Evolutionary conservation across 2,797 vertebrate genomes (phyloP).

Genomic region (Sphaeramia orbicularis): DNA sequence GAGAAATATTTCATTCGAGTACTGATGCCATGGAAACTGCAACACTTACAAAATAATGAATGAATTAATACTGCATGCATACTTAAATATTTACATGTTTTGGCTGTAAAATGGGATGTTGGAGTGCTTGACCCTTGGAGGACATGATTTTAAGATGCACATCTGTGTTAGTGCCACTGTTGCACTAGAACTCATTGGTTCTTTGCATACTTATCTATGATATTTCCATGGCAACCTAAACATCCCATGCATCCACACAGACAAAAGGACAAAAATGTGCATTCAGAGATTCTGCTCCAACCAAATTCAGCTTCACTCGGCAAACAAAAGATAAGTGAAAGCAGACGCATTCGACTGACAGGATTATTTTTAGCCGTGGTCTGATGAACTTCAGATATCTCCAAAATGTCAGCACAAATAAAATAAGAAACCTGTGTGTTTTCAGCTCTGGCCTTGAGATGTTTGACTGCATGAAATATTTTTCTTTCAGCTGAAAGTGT

Average conservation of each 20-base stretch:
- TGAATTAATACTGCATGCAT: background rate
- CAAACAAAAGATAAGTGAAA: constrained; percentile 5
- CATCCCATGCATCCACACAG: constrained; percentile 29
- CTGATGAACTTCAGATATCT: background rate
- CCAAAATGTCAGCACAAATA: background rate
- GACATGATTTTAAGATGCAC: constrained; percentile 13
- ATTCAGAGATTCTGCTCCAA: constrained; percentile 2
- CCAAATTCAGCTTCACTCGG: background rate
- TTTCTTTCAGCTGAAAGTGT: background rate
- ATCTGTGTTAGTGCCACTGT: constrained; percentile 4
- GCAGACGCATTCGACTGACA: background rate
- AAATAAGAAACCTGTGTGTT: background rate
- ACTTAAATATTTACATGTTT: background rate
- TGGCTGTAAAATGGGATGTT: background rate
- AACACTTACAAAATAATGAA: background rate
- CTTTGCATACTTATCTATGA: constrained; percentile 7
- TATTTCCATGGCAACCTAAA: constrained; percentile 60
- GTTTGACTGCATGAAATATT: background rate
- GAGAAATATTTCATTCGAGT: too few relatives aligned
- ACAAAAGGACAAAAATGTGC: constrained; percentile 18
- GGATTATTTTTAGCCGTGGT: background rate
- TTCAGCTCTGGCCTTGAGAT: background rate
- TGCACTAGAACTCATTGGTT: background rate
- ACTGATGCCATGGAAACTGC: constrained; percentile 6
- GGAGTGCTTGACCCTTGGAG: constrained; percentile 6